Base-by-base conservation (phyloP, 2,113 vertebrate genomes). In the Notarius quadriscutis region DNA sequence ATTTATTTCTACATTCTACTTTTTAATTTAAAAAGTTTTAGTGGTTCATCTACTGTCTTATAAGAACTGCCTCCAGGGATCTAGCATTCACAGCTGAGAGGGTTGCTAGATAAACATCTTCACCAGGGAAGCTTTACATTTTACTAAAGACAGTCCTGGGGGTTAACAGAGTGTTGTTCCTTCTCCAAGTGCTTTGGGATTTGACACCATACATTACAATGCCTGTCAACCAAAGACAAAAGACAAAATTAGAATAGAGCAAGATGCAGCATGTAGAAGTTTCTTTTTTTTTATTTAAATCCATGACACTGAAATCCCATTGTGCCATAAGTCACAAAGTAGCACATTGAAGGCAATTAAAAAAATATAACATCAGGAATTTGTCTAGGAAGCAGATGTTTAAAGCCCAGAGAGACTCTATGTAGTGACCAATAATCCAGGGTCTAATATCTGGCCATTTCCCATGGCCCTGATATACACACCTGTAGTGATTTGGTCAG, bases 21-120 rank as follows among this genome's bases (percentile, higher is more conserved):
- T 79, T 79, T 55, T 57, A 78, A 78, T 78, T 78, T 50, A 12
- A 78, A 78, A 57, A 78, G 25, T 53, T 63, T 65, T 65, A 83
- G 41, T 83, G 22, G 5, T 83, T 83, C 81, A 83, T 2, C 41
- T 83, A 41, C 79, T 50, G 41, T 82, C 34, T 60, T 83, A 65
- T 22, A 50, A 83, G 7, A 83, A 41, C 41, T 50, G 41, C 62
- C 22, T 60, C 62, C 25, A 48, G 80, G 57, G 57, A 50, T 83
- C 41, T 51, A 53, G 6, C 25, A 83, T 83, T 67, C 34, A 83
- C 62, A 83, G 20, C 20, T 83, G 81, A 83, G 41, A 83, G 62
- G 34, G 0, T 67, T 67, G n/a, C 81, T 27, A 57, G 22, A 65
- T 83, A 83, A 83, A 83, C 62, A n/a, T 67, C 20, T 22, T 53